These are phyloP conservation scores for Bombus affinis DNA, from an alignment of 1,140 invertebrate genomes.

Conservation along the genomic window DNA sequence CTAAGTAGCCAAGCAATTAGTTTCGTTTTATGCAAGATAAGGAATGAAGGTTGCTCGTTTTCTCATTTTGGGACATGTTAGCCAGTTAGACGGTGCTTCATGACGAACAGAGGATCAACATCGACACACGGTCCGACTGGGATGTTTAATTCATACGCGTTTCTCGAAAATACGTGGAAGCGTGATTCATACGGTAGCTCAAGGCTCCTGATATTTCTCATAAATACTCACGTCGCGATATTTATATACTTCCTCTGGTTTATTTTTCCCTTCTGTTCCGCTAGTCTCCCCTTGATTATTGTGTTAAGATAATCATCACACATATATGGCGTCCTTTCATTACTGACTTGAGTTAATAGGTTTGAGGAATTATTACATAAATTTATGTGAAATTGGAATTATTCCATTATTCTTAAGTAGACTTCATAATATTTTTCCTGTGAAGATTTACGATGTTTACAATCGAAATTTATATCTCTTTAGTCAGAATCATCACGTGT, in stretches of 20 bases:
- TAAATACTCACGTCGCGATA: slow-evolving; percentile 27
- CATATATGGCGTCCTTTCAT: too few species aligned
- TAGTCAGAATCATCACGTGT: too few species aligned
- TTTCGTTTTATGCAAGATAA: not conserved
- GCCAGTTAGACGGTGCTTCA: not conserved
- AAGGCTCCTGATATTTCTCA: slow-evolving; percentile 26
- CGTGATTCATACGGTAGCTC: slow-evolving; percentile 37
- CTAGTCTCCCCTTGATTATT: not conserved
- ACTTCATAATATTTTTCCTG: too few species aligned
- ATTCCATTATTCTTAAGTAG: too few species aligned
- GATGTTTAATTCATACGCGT: slow-evolving; percentile 64
- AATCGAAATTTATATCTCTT: too few species aligned
- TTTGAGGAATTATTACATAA: too few species aligned
- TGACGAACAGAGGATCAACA: slow-evolving; percentile 31
- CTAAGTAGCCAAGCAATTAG: not conserved
- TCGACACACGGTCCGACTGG: slow-evolving; percentile 13
- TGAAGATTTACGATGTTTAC: too few species aligned
- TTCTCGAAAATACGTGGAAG: slow-evolving; percentile 40
- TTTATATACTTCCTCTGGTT: slow-evolving; percentile 15
- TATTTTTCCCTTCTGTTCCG: slow-evolving; percentile 19
- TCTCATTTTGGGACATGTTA: not conserved
- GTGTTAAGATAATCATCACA: too few species aligned
- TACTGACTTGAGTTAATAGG: too few species aligned
- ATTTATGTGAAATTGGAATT: too few species aligned
- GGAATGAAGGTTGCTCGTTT: not conserved